phyloP scores from a whole-genome alignment of 1,140 invertebrate species.

The Ostrea denselamellosa region DNA sequence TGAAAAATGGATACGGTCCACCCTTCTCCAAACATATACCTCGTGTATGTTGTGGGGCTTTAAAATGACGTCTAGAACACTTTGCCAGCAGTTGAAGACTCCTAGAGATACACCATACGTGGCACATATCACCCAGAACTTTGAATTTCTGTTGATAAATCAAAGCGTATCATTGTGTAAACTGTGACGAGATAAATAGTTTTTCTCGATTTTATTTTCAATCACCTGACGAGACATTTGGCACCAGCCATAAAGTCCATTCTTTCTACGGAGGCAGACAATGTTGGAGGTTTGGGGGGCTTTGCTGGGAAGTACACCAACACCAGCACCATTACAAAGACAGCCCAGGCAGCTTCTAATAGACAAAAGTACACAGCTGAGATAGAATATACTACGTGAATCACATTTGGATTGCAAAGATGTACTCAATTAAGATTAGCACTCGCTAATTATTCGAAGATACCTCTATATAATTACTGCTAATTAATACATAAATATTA shows the following conservation, averaged over 20 bases:
- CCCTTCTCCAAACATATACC: not conserved
- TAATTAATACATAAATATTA: too few species aligned
- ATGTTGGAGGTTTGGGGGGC: conserved; percentile 71
- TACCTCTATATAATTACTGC: too few species aligned
- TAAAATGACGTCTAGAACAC: conserved; percentile 60
- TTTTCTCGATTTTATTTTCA: not conserved
- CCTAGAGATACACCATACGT: conserved; percentile 60
- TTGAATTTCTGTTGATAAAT: conserved; percentile 51
- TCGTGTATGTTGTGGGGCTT: conserved; percentile 62
- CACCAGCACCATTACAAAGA: conserved; percentile 60
- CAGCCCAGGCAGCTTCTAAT: conserved; percentile 65
- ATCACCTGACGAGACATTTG: conserved; percentile 58
- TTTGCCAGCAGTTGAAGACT: conserved; percentile 61
- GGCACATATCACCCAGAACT: conserved; percentile 59
- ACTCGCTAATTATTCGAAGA: too few species aligned
- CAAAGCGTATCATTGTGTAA: not conserved
- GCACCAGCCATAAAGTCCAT: conserved; percentile 64
- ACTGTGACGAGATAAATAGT: not conserved
- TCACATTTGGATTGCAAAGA: too few species aligned
- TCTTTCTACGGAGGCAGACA: conserved; percentile 65
- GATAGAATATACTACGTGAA: too few species aligned
- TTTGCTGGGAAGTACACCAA: conserved; percentile 72
- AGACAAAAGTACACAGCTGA: not conserved
- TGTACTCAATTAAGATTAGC: too few species aligned
- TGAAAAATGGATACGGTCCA: too few species aligned